phyloP scores from a whole-genome alignment of 2,113 vertebrate genomes.

The Halcyon senegalensis region DNA sequence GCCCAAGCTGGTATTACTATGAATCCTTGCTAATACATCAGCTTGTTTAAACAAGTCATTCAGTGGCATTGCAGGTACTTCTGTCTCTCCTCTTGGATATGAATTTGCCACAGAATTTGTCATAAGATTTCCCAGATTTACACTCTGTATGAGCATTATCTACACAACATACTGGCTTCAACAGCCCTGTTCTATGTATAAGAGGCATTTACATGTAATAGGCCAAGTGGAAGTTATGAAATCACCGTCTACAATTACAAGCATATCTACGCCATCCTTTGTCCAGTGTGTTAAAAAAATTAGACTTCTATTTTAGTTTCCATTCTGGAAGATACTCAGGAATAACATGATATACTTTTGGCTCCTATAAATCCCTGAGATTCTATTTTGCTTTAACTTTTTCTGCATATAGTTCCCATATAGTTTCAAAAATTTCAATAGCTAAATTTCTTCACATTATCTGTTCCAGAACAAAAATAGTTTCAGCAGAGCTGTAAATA shows the following conservation, averaged over 20 bases:
- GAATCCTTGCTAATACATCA: not conserved
- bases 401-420: not conserved
- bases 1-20: not conserved
- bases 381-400: not conserved
- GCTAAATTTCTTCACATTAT: not conserved
- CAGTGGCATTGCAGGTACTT: not conserved
- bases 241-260: not conserved
- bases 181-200: not conserved
- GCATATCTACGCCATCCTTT: not conserved
- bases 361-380: not conserved
- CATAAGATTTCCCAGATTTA: not conserved
- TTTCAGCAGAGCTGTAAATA: not conserved
- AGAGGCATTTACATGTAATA: not conserved
- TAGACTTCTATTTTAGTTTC: not conserved
- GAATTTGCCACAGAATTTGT: not conserved
- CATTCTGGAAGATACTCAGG: not conserved
- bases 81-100: not conserved
- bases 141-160: not conserved
- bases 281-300: not conserved
- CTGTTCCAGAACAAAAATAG: not conserved
- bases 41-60: not conserved
- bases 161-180: not conserved
- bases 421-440: not conserved
- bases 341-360: not conserved
- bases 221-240: not conserved